Evolutionary conservation across 2,113 vertebrate species (phyloP).

Genomic region (Tretioscincus oriximinensis): DNA sequence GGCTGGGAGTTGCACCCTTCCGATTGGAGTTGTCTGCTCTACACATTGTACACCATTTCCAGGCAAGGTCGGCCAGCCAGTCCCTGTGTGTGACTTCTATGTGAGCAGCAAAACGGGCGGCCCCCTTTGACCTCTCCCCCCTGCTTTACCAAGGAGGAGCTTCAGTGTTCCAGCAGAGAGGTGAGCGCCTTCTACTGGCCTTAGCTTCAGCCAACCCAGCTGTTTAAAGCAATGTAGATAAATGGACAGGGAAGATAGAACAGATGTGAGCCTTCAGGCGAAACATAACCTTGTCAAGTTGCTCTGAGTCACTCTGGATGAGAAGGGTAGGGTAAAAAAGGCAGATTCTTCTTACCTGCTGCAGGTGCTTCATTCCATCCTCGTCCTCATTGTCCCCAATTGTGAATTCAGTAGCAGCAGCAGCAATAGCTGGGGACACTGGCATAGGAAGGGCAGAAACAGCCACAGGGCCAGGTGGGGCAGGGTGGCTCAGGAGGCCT

Average conservation of each 20-base stretch:
- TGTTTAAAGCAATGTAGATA: too few relatives aligned
- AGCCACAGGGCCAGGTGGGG: slow-evolving; percentile 68
- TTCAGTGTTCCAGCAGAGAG: too few relatives aligned
- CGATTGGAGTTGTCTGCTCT: neutral
- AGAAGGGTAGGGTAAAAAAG: too few relatives aligned
- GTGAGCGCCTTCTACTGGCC: too few relatives aligned
- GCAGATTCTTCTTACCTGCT: slow-evolving; percentile 77
- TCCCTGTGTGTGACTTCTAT: neutral
- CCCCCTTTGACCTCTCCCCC: slow-evolving; percentile 72
- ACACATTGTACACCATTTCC: neutral
- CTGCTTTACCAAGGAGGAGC: neutral
- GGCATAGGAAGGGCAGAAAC: slow-evolving; percentile 60
- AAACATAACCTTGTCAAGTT: too few relatives aligned
- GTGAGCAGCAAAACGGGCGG: neutral
- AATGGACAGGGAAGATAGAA: too few relatives aligned
- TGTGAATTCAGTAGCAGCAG: slow-evolving; percentile 73
- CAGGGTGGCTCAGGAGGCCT: slow-evolving; percentile 61
- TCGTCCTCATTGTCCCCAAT: slow-evolving; percentile 88
- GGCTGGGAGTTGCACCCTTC: neutral
- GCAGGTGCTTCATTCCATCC: slow-evolving; percentile 91
- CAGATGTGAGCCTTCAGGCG: too few relatives aligned
- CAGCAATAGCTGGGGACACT: slow-evolving; percentile 67
- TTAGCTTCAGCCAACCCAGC: too few relatives aligned
- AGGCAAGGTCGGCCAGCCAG: neutral
- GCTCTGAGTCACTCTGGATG: too few relatives aligned